Base-by-base conservation (phyloP, 2,797 vertebrate species). In the Cossypha polioptera region DNA sequence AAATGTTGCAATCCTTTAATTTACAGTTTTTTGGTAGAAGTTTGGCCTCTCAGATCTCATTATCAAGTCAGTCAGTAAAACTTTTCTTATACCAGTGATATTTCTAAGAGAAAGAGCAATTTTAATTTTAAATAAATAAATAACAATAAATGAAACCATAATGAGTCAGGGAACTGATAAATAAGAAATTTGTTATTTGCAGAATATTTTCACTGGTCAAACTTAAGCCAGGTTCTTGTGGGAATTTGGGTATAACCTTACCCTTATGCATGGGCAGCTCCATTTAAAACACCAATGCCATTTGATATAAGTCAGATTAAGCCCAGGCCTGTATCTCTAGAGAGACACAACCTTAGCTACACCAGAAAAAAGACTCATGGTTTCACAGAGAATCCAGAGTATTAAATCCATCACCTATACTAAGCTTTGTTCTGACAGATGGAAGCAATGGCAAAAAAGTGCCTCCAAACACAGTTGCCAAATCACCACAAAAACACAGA, bases 91-190 rank as follows among this genome's bases (percentile, higher is more conserved):
- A 5, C 2, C 35, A 79, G 36, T 24, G 3, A 16, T 28, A 62
- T 93, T 87, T 77, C 57, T 86, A 63, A 69, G 15, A 54, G 2
- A 40, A 90, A 90, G 13, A 76, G 1, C 2, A 38, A 54, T 63
- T 71, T 81, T 53, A 45, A 47, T 62, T 71, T 31, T 9, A 82
- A 92, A 91, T 42, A 40, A 92, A 71, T 19, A 73, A 48, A 43
- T 10, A 47, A 33, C 18, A 50, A 47, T 29, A 38, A 80, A 48
- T 17, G 8, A 75, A 85, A 92, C 18, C 2, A 11, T 8, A 28
- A 35, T n/a, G 12, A 5, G 2, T 13, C 5, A 36, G 22, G 25
- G 19, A 83, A 59, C 1, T 26, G 4, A 36, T 22, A 16, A 69
- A 59, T 47, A 86, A 68, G 21, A 35, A 59, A 40, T 24, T 13